A percentile compares a stretch with the other conserved stretches of the same genome.
Conservation (phyloP, 2,113 vertebrate genomes). For the Podiceps cristatus region DNA sequence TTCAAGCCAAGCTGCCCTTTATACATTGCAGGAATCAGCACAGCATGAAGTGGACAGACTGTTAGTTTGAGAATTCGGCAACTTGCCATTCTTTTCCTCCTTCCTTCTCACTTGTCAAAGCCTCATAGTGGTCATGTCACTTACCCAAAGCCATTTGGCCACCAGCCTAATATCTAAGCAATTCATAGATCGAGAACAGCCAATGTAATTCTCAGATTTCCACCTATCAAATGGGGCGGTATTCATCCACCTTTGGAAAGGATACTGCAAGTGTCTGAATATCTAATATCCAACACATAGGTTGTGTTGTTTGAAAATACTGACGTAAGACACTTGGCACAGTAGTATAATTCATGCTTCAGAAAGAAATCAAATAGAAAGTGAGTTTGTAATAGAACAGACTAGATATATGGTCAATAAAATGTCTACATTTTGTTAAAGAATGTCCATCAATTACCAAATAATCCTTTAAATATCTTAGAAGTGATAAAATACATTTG, state of each 20-base stretch:
- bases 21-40: background rate
- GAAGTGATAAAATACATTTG: background rate
- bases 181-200: background rate
- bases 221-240: background rate
- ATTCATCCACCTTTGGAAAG: background rate
- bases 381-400: background rate
- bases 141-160: background rate
- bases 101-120: background rate
- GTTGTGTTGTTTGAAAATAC: background rate
- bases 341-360: background rate
- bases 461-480: background rate
- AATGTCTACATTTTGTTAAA: background rate
- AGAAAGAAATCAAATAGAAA: background rate
- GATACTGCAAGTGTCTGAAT: background rate
- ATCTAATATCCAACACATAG: background rate
- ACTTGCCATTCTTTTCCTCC: background rate
- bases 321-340: background rate
- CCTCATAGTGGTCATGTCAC: background rate
- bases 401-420: background rate
- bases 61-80: background rate
- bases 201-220: background rate
- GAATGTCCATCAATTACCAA: background rate
- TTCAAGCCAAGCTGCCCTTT: background rate
- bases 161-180: background rate
- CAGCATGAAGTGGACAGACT: background rate